Conservation (phyloP, 1,140 invertebrate species). For the Microvelia longipes region DNA sequence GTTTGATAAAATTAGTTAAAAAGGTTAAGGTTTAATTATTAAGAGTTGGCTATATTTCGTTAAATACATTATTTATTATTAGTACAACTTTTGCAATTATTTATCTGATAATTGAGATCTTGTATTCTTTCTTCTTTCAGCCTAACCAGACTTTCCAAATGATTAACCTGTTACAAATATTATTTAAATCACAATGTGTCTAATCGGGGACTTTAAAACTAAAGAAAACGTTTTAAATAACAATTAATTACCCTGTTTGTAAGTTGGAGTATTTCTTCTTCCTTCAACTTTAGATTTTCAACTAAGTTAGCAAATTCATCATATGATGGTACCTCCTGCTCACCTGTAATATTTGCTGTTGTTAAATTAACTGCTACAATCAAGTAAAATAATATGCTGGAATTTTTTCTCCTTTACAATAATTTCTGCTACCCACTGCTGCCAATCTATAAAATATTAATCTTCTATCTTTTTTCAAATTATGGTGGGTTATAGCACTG, state of each 20-base stretch:
- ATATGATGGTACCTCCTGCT: neutral
- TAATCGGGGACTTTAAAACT: neutral
- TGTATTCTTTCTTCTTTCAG: constrained; percentile 6
- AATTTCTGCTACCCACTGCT: neutral
- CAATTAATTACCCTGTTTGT: neutral
- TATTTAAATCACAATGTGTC: neutral
- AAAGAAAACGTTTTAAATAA: neutral
- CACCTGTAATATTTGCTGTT: neutral
- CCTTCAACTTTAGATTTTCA: neutral
- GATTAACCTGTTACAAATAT: neutral
- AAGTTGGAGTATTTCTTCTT: neutral
- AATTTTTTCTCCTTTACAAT: neutral
- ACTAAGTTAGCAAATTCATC: neutral
- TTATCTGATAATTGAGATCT: constrained; percentile 1
- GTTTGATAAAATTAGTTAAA: no score
- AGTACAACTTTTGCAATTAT: constrained; percentile 4
- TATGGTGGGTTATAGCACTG: neutral
- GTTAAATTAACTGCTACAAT: neutral
- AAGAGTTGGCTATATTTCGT: no score
- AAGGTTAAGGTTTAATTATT: no score
- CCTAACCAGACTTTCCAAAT: neutral
- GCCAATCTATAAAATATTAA: neutral
- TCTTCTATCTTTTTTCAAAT: neutral
- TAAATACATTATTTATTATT: no score
- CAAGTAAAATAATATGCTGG: neutral